These are phyloP conservation scores for Prosapia bicincta DNA, from an alignment of 2,888 invertebrate species.

Conservation along the genomic window DNA sequence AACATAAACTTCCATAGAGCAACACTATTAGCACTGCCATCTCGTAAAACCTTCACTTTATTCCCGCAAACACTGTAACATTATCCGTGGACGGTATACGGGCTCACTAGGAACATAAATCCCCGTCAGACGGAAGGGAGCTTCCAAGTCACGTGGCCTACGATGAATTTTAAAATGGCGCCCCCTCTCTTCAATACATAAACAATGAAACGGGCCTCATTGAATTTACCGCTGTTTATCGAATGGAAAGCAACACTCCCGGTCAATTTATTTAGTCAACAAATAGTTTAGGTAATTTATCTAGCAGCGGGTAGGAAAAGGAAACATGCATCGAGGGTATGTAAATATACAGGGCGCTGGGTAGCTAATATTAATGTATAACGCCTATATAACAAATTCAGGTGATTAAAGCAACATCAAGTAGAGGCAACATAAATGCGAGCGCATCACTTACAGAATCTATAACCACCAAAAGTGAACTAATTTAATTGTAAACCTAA, in stretches of 20 bases:
- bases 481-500: no score
- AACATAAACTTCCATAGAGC: background rate
- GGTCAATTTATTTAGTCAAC: background rate
- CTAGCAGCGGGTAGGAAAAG: background rate
- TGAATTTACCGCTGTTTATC: slow-evolving; percentile 14
- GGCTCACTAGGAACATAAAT: background rate
- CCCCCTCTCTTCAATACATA: slow-evolving; percentile 20
- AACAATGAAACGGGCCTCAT: slow-evolving; percentile 14
- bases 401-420: no score
- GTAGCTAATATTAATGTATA: no score
- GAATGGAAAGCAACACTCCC: background rate
- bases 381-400: no score
- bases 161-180: background rate
- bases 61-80: background rate
- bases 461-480: no score
- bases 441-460: no score
- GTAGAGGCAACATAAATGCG: no score
- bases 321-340: background rate
- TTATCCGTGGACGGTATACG: background rate
- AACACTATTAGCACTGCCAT: background rate
- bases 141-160: background rate
- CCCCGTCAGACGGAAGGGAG: background rate
- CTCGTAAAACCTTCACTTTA: background rate
- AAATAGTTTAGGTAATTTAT: background rate
- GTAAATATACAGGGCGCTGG: background rate